Evolutionary conservation across 2,888 invertebrate species (phyloP).

Genomic region (Dromius quadrimaculatus): DNA sequence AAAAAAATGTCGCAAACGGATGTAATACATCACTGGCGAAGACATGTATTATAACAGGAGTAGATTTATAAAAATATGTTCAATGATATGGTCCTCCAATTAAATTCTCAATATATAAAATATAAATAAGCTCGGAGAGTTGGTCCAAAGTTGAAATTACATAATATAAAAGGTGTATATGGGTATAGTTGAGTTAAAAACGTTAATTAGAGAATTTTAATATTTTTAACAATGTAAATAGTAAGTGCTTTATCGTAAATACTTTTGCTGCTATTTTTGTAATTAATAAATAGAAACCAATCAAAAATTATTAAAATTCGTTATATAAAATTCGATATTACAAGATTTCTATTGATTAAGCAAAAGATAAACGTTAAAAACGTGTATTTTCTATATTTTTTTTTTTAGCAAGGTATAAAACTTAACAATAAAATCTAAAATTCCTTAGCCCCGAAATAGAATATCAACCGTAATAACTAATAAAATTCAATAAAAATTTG

Average conservation of each 20-base stretch:
- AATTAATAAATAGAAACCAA: constrained; percentile 37
- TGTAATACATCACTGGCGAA: too few relatives aligned
- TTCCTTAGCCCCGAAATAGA: constrained; percentile 10
- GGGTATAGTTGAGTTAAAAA: constrained; percentile 4
- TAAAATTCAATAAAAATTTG: constrained; percentile 5
- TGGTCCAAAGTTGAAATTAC: constrained; percentile 21
- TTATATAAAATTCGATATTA: constrained; percentile 16
- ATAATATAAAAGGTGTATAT: constrained; percentile 15
- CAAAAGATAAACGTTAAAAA: constrained; percentile 2
- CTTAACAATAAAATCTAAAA: constrained; percentile 31
- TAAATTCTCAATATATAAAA: constrained; percentile 15
- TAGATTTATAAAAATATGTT: background rate
- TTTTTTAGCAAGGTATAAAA: constrained; percentile 11
- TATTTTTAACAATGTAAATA: constrained; percentile 16
- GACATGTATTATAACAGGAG: background rate
- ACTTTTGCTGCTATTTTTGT: background rate
- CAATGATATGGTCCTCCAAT: constrained; percentile 9
- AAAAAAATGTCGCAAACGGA: too few relatives aligned
- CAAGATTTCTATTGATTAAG: constrained; percentile 26
- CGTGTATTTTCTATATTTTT: constrained; percentile 4
- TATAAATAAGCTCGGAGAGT: constrained; percentile 29
- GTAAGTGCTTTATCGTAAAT: constrained; percentile 13
- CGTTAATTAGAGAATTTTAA: background rate
- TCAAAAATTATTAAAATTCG: background rate
- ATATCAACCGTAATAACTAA: constrained; percentile 25